Evolutionary conservation across 92 coral and sea anemone genomes (phyloP), one percentile per base, ranked within the genome.

Genomic region (Meandrina meandrites): DNA sequence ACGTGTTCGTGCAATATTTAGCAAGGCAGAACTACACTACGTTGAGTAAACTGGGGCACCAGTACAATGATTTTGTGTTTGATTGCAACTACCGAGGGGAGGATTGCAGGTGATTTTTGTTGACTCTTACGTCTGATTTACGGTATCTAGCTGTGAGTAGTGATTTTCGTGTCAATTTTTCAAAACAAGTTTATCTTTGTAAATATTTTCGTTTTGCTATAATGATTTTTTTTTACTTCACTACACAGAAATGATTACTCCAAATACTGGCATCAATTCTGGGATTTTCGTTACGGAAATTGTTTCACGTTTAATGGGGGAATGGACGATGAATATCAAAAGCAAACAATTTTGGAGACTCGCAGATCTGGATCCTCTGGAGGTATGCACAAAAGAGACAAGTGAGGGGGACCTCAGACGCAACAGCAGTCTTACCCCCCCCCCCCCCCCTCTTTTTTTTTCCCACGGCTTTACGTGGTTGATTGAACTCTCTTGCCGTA

Each of bases 61-160:
- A 91, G 45, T 91, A 80, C 77, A 16, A 84, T 24, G 84, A 89
- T 51, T 72, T 86, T 15, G 82, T 91, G 54, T 69, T 79, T 80
- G 81, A 81, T 27, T 91, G 94, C 68, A 73, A 76, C 36, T 91
- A 83, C 56, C 76, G 36, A 32, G 94, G 94, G 36, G 53, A 54
- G 15, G 79, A 90, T 50, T 91, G 94, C 80, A 69, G 80, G 91
- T 88, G 21, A 60, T 8, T 6, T 17, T 15, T 6, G 32, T 50
- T 17, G 1, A 13, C 60, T 54, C 22, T 15, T 18, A 18, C 5
- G 60, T n/a, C n/a, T n/a, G n/a, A n/a, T n/a, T n/a, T n/a, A n/a
- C n/a, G n/a, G n/a, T n/a, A n/a, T n/a, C n/a, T n/a, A n/a, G n/a
- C n/a, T n/a, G n/a, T n/a, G n/a, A n/a, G n/a, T n/a, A n/a, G n/a